Evolutionary conservation across 37 sponge, comb jelly and placozoan species (phyloP), one percentile per base, ranked within the genome.

Genomic region (Aphrocallistes beatrix): DNA sequence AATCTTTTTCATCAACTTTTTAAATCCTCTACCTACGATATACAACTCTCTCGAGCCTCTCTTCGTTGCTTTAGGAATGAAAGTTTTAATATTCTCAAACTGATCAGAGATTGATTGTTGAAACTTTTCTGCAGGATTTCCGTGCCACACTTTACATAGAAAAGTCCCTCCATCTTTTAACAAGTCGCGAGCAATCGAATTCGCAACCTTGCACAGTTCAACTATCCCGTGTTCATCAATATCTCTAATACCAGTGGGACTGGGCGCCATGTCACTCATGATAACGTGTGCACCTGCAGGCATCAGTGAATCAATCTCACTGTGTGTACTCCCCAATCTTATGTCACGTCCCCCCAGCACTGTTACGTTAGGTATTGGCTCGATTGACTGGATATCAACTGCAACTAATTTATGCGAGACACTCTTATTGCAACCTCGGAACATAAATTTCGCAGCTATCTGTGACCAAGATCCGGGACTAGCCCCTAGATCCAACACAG

Each of bases 251-350:
- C 75, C 75, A 13, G 75, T 60, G 3, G 75, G 75, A 60, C 75
- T 60, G n/a, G 75, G 75, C 75, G 75, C 75, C 75, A 60, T 60
- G 21, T 60, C 75, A 60, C 75, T 60, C 75, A 60, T 60, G 3
- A 60, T 30, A 19, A 60, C 75, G 8, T 60, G 32, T 32, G n/a
- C 75, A 25, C 75, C 75, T 60, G 75, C 10, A 30, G 75, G 75
- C 3, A 60, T 6, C 75, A 60, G 75, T 60, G 75, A 60, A 19
- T 60, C n/a, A 6, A 60, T 60, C 34, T 60, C n/a, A 28, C n/a
- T 30, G 3, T 30, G 75, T 25, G 75, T 60, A 6, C 1, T 13
- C 32, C 3, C 75, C n/a, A 60, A 30, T 60, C 28, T 60, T 30
- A 60, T 60, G 75, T 60, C 75, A 60, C n/a, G 75, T 13, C 75